Base-by-base conservation (phyloP, 92 coral and sea anemone species). In the Muricea muricata region DNA sequence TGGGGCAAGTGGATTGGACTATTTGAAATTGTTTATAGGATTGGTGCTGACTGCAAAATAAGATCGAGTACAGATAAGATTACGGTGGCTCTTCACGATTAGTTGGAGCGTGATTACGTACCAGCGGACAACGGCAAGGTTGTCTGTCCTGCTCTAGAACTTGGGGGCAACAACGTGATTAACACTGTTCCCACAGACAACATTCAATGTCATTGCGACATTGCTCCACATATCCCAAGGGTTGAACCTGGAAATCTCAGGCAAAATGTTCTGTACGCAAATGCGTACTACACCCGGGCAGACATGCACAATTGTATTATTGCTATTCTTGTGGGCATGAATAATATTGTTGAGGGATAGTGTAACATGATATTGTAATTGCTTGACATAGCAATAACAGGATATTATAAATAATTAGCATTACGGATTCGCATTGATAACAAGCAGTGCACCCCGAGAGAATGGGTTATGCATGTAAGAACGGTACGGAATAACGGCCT, bases 1-100 rank as follows among this genome's bases (percentile, higher is more conserved):
- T 88, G 12, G 91, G 91, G 12, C 29, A 88, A 88, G 72, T 89
- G 92, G 89, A 34, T 84, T 7, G 89, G 92, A 18, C 92, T 86
- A 4, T 84, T 35, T 71, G 68, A 68, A 40, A 56, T 89, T 28
- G 32, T 84, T 68, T 25, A 55, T 48, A 28, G 83, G 26, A 28
- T 28, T 24, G 92, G 92, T 7, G 92, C 84, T 37, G 75, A 84
- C 39, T 88, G 84, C 78, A 84, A 78, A 56, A 69, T 84, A 5
- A 60, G 33, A 46, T 84, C 86, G 20, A 29, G 76, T 20, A 45
- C 30, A 60, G 89, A 71, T 14, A 89, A 84, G 42, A 23, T 57
- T 25, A 30, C 34, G 37, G 68, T 52, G 18, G 60, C 20, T 52
- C 60, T 17, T 52, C 60, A 6, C 20, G 60, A 63, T 63, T 68